phyloP scores from a whole-genome alignment of 2,888 invertebrate genomes.

The Azorinus chamasolen region DNA sequence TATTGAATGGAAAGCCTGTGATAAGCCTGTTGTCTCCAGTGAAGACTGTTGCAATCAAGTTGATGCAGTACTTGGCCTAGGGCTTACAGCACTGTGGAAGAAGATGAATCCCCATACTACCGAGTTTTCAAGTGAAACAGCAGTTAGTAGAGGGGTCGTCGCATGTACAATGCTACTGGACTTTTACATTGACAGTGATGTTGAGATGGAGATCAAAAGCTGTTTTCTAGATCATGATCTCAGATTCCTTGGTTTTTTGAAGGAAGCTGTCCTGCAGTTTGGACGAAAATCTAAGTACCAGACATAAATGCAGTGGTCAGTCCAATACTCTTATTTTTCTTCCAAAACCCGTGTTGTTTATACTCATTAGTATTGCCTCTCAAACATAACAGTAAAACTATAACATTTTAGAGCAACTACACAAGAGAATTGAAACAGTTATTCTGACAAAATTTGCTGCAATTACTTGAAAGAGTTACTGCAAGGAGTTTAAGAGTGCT shows the following conservation, averaged over 20 bases:
- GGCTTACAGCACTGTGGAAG: constrained; percentile 8
- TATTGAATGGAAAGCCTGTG: constrained; percentile 9
- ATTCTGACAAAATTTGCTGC: too few species aligned
- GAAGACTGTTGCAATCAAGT: constrained; percentile 15
- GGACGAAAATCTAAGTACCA: too few species aligned
- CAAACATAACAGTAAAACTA: too few species aligned
- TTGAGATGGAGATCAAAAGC: not conserved
- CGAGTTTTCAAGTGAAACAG: constrained; percentile 19
- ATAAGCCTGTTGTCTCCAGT: not conserved
- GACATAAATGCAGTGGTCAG: too few species aligned
- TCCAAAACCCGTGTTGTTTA: too few species aligned
- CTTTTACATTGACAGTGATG: constrained; percentile 12
- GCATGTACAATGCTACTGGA: constrained; percentile 8
- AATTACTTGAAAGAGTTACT: too few species aligned
- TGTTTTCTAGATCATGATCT: constrained; percentile 21
- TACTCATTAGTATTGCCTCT: too few species aligned
- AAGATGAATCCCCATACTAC: not conserved
- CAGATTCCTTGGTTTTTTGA: constrained; percentile 18
- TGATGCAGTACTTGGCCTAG: constrained; percentile 2
- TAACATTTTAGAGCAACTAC: too few species aligned
- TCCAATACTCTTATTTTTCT: too few species aligned
- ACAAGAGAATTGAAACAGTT: too few species aligned
- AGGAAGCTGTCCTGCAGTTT: constrained; percentile 9
- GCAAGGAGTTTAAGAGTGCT: too few species aligned
- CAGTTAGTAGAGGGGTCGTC: constrained; percentile 9